These are phyloP conservation scores for Cosmia trapezina DNA, from an alignment of 2,888 invertebrate genomes.

Conservation along the genomic window DNA sequence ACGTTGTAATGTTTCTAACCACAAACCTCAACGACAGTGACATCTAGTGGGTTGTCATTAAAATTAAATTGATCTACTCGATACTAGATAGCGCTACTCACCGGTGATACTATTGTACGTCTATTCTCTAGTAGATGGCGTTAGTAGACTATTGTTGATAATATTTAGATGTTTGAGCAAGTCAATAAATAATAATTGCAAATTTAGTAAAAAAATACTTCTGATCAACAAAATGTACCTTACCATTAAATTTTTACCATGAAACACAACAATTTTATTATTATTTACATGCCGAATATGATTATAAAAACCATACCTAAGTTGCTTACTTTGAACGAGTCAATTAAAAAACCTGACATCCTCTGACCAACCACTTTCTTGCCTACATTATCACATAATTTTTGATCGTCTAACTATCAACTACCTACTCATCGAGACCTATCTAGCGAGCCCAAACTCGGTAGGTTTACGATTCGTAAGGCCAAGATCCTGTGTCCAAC, in stretches of 20 bases:
- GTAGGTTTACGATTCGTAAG: not conserved
- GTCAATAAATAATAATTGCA: no score
- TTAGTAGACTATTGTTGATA: constrained; percentile 7
- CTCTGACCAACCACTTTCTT: not conserved
- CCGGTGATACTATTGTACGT: rapidly evolving
- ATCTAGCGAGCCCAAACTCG: no score
- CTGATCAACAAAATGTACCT: no score
- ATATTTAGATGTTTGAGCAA: not conserved
- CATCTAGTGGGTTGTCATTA: constrained; percentile 11
- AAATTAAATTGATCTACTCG: constrained; percentile 31
- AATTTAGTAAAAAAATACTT: no score
- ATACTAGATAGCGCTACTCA: constrained; percentile 58
- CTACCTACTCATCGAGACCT: not conserved
- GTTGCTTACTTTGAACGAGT: not conserved
- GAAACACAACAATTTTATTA: not conserved
- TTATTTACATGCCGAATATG: not conserved
- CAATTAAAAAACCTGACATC: not conserved
- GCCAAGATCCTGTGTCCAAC: not conserved
- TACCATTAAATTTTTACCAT: not conserved
- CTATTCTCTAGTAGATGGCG: constrained; percentile 49
- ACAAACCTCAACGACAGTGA: not conserved
- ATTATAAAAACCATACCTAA: not conserved
- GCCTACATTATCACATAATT: no score
- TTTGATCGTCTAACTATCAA: not conserved
- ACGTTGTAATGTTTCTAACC: no score